Evolutionary conservation across 30 jellyfish, hydroid and myxozoan species (phyloP).

Genomic region (Turritopsis rubra): DNA sequence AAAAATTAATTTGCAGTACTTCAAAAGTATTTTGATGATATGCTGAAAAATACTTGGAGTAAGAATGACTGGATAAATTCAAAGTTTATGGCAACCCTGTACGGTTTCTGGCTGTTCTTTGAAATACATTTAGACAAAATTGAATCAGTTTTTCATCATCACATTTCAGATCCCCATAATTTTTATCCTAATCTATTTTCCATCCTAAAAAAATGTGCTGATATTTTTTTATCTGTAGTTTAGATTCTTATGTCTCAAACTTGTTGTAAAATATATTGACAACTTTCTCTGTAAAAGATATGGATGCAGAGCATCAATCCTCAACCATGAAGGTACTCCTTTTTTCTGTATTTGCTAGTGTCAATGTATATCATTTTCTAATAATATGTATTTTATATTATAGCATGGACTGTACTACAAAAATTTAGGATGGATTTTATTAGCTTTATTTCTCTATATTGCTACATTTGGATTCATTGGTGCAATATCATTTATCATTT

Average conservation of each 20-base stretch:
- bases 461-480: slow-evolving; percentile 64
- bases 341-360: no score
- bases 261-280: background rate
- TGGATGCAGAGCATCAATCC: background rate
- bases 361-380: background rate
- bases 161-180: background rate
- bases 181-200: background rate
- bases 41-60: no score
- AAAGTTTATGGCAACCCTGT: no score
- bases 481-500: slow-evolving; percentile 33
- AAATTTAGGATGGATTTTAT: slow-evolving; percentile 20
- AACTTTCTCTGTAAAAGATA: background rate
- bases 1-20: no score
- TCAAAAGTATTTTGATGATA: no score
- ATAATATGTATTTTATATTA: no score
- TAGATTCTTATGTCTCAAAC: background rate
- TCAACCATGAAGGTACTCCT: background rate
- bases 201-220: no score
- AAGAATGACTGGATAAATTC: no score
- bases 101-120: no score
- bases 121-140: no score
- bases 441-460: slow-evolving; percentile 34
- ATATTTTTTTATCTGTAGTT: no score
- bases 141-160: no score
- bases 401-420: background rate